These are phyloP conservation scores for Macaca nemestrina DNA, from an alignment of 2,113 vertebrate genomes.

Conservation along the genomic window DNA sequence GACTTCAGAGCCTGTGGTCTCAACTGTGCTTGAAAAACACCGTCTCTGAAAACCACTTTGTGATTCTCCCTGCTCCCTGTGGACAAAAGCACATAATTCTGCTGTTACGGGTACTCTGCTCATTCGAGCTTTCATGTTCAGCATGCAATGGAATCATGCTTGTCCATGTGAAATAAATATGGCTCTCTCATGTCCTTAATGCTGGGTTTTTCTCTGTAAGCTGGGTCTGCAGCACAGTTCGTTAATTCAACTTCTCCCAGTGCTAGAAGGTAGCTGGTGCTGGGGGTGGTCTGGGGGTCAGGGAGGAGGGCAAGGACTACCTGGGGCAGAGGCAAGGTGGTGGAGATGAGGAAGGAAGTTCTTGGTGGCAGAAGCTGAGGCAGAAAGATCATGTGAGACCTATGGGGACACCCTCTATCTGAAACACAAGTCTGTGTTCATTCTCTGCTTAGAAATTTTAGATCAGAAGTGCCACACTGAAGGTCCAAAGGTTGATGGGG, in stretches of 20 bases:
- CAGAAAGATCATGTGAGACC: neutral
- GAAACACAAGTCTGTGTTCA: neutral
- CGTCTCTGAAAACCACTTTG: conserved; percentile 62
- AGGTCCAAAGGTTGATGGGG: neutral
- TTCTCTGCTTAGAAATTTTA: neutral
- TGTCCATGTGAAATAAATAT: conserved; percentile 82
- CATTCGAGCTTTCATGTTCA: conserved; percentile 74
- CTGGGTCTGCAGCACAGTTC: neutral
- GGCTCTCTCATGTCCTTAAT: conserved; percentile 69
- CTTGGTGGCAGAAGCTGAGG: neutral
- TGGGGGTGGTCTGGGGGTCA: fast-evolving
- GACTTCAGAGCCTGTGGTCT: conserved; percentile 60
- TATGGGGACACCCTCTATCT: neutral
- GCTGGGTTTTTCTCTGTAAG: conserved; percentile 55
- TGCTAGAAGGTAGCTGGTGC: neutral
- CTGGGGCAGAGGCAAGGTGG: too few relatives aligned
- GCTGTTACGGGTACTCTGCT: conserved; percentile 86
- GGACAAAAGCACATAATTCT: conserved; percentile 88
- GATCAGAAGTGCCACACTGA: neutral
- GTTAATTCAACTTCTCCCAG: neutral
- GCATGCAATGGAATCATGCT: conserved; percentile 76
- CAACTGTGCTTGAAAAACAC: conserved; percentile 66
- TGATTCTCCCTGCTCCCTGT: conserved; percentile 74
- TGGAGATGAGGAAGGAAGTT: neutral
- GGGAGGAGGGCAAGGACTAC: neutral